These are phyloP conservation scores for Rallus crepitans DNA, from an alignment of 2,797 vertebrate species.

Conservation along the genomic window DNA sequence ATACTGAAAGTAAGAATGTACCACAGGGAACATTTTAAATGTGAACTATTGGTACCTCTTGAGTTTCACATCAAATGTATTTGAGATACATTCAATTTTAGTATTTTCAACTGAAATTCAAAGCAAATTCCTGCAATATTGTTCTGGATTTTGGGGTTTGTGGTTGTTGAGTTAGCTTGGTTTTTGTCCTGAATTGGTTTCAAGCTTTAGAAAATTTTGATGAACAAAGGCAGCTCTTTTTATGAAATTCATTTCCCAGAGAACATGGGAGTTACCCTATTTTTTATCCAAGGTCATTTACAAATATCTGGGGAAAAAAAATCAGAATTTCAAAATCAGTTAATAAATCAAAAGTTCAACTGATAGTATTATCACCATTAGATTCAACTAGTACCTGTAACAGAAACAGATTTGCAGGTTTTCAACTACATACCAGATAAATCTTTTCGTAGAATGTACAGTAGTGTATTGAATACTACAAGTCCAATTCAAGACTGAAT, in stretches of 20 bases:
- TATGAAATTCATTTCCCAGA: neutral
- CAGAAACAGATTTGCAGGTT: neutral
- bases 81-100: neutral
- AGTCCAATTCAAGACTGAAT: neutral
- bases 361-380: neutral
- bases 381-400: neutral
- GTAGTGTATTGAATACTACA: neutral
- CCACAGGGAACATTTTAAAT: neutral
- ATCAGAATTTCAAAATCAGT: neutral
- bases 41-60: neutral
- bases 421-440: neutral
- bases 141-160: neutral
- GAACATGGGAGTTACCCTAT: neutral
- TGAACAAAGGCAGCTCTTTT: neutral
- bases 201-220: neutral
- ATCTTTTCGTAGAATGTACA: neutral
- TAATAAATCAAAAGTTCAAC: neutral
- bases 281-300: neutral
- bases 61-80: neutral
- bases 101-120: neutral
- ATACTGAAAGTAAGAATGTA: neutral
- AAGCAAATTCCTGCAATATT: neutral
- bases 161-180: neutral
- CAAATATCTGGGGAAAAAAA: neutral
- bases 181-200: neutral